Percentiles rank a stretch among this genome's conserved stretches.
phyloP scores from a whole-genome alignment of 2,113 vertebrate genomes.

The Takifugu flavidus region DNA sequence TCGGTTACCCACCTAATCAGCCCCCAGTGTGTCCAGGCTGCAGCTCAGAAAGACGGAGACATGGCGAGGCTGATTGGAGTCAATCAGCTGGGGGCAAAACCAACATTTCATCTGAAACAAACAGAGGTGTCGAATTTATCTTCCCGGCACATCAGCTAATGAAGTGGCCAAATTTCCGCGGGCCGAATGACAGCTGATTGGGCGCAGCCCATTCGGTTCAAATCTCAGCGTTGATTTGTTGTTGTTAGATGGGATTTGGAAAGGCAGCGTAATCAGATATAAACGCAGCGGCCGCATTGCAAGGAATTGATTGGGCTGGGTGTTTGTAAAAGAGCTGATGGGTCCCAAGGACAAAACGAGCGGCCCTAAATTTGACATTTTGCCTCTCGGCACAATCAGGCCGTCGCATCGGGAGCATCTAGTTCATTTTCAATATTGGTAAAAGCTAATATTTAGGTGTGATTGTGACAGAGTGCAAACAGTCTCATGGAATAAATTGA shows the following conservation, averaged over 20 bases:
- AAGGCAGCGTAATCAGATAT: conserved; percentile 47
- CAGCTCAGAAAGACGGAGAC: conserved; percentile 46
- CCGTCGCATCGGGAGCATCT: conserved; percentile 10
- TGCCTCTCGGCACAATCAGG: conserved; percentile 44
- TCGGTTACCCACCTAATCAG: conserved; percentile 67
- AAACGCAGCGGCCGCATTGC: conserved; percentile 32
- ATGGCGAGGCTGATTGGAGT: conserved; percentile 69
- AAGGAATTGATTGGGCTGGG: conserved; percentile 55
- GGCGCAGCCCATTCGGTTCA: conserved; percentile 38
- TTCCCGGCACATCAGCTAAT: conserved; percentile 61
- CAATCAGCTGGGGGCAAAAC: conserved; percentile 66
- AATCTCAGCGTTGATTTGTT: conserved; percentile 58
- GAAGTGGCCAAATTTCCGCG: conserved; percentile 59
- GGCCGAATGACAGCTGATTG: conserved; percentile 71
- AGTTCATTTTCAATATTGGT: not conserved
- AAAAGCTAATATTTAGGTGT: conserved; percentile 22
- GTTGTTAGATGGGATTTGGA: conserved; percentile 43
- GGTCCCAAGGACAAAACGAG: conserved; percentile 41
- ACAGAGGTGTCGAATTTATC: conserved; percentile 45
- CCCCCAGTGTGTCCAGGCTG: conserved; percentile 29
- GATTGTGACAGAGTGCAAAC: conserved; percentile 11
- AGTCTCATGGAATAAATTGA: not conserved
- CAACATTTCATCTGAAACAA: conserved; percentile 55
- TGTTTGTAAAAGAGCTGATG: conserved; percentile 61
- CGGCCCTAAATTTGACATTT: conserved; percentile 43